Percentiles rank a stretch among this genome's conserved stretches.
Conservation (phyloP, 2,888 invertebrate species). For the Acronicta alni region DNA sequence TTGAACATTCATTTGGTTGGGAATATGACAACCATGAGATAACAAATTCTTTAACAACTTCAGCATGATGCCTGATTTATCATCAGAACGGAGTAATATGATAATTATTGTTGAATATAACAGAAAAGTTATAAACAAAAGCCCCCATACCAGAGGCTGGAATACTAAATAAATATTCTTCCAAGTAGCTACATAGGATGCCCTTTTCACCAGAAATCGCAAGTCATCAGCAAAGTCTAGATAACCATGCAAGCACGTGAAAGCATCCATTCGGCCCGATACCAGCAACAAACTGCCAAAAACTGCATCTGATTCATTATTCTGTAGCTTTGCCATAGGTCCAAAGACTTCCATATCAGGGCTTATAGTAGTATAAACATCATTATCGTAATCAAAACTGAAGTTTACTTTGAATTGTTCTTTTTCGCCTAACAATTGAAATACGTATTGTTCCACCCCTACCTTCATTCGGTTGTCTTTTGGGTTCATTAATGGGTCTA, state of each 20-base stretch:
- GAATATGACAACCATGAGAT: conserved; percentile 23
- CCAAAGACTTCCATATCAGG: conserved; percentile 26
- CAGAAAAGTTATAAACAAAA: conserved; percentile 20
- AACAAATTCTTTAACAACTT: conserved; percentile 34
- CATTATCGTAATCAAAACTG: conserved; percentile 12
- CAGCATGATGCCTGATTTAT: conserved; percentile 33
- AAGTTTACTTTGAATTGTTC: conserved; percentile 43
- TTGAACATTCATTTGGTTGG: conserved; percentile 13
- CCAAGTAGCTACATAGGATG: conserved; percentile 37
- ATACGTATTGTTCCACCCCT: conserved; percentile 45
- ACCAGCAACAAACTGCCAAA: conserved; percentile 30
- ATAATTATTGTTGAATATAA: conserved; percentile 30
- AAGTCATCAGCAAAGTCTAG: conserved; percentile 42
- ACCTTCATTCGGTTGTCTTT: conserved; percentile 5
- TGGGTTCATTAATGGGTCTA: conserved; percentile 30
- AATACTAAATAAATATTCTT: conserved; percentile 54
- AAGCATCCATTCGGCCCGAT: conserved; percentile 19
- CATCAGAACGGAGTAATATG: conserved; percentile 24
- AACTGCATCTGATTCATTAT: conserved; percentile 35
- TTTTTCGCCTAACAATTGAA: conserved; percentile 35
- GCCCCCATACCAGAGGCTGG: conserved; percentile 31
- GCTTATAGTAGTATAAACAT: conserved; percentile 3
- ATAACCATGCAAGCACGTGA: conserved; percentile 40
- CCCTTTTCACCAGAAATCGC: conserved; percentile 31
- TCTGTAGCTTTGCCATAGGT: conserved; percentile 25